Evolutionary conservation across 1,140 invertebrate species (phyloP), one percentile per base, ranked within the genome.

Genomic region (Steinernema khuongi): DNA sequence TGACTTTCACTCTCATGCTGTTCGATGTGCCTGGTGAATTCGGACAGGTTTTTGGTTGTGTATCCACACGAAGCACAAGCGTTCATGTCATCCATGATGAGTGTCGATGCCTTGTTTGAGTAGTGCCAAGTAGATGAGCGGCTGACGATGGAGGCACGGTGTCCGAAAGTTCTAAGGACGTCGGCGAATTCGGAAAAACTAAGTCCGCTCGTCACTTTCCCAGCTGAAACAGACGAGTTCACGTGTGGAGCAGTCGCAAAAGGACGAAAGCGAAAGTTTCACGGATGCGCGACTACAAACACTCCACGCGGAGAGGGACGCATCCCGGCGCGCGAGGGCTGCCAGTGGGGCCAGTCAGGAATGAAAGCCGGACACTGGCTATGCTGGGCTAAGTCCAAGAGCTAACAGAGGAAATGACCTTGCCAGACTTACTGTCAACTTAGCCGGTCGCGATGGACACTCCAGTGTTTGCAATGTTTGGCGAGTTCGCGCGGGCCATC

Each of bases 21-120:
- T 69, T 73, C 76, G 31, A 77, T 77, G 70, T 77, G 76, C 68
- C 31, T 66, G 31, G 72, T 73, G 50, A 77, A 77, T 60, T 77
- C 76, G 30, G 74, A 67, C 31, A 76, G 41, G 32, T 60, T 41
- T 36, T 41, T 67, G 31, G 74, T 77, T 11, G 76, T 77, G 71
- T 67, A 77, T 32, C 76, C 76, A 31, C 76, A 77, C 67, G 75
- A 70, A 44, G 69, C 70, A 67, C 76, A 77, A 28, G 76, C 76
- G 70, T 75, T 77, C 36, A 77, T 32, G 41, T 77, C 76, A 31
- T 72, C 74, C 76, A 77, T 77, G 29, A 71, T 66, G 30, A 33
- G 68, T 33, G 7, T 41, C 7, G 36, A 11, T 7, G n/a, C n/a
- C 36, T n/a, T n/a, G n/a, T n/a, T n/a, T n/a, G n/a, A n/a, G n/a